Evolutionary conservation across 2,888 invertebrate genomes (phyloP).

Genomic region (Stratiomys singularior): DNA sequence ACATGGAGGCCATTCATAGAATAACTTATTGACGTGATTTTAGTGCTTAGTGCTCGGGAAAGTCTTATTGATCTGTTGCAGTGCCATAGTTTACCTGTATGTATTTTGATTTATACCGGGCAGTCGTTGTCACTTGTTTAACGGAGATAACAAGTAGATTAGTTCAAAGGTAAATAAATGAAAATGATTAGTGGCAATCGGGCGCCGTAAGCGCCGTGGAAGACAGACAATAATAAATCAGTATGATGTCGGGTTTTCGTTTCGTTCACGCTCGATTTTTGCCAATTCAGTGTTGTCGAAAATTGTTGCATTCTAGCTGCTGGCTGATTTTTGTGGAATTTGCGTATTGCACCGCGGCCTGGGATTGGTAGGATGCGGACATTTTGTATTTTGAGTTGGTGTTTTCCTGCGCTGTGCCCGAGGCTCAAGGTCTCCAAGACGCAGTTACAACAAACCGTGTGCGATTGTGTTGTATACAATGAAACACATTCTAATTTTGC

Average conservation of each 20-base stretch:
- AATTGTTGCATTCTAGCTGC: background rate
- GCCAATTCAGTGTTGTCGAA: slow-evolving; percentile 10
- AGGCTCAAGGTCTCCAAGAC: background rate
- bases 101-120: slow-evolving; percentile 11
- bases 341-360: background rate
- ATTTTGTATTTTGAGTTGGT: slow-evolving; percentile 16
- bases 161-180: slow-evolving; percentile 21
- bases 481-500: too few species aligned
- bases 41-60: slow-evolving; percentile 15
- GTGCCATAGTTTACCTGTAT: slow-evolving; percentile 18
- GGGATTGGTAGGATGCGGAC: slow-evolving; percentile 14
- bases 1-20: slow-evolving; percentile 13
- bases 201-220: background rate
- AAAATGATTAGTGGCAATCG: background rate
- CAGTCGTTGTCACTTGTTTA: slow-evolving; percentile 7
- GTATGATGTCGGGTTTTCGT: background rate
- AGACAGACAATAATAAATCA: background rate
- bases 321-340: background rate
- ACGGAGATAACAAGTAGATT: background rate
- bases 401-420: background rate
- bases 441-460: background rate
- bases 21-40: slow-evolving; percentile 23
- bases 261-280: background rate
- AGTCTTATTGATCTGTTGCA: background rate
- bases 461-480: too few species aligned